phyloP scores from a whole-genome alignment of 1,140 invertebrate species.

The Lordiphosa mommai region DNA sequence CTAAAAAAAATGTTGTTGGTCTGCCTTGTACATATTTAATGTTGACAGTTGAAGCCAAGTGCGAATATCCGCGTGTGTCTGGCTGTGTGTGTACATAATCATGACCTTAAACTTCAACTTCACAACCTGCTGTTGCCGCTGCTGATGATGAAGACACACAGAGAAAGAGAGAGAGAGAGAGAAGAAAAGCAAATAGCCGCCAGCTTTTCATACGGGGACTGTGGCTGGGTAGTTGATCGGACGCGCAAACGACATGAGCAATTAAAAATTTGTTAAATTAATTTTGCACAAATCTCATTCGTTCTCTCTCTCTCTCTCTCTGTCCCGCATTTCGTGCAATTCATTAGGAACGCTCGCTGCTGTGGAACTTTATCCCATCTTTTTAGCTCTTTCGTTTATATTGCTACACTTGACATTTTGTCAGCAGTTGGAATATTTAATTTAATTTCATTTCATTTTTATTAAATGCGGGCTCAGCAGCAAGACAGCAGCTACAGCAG shows the following conservation, averaged over 20 bases:
- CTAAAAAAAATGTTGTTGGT: constrained; percentile 23
- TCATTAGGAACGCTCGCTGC: constrained; percentile 64
- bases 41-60: constrained; percentile 27
- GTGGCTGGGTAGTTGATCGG: constrained; percentile 2
- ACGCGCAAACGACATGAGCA: constrained; percentile 68
- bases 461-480: constrained; percentile 66
- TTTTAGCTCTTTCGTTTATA: constrained; percentile 52
- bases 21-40: constrained; percentile 51
- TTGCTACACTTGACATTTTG: constrained; percentile 77
- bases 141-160: constrained; percentile 31
- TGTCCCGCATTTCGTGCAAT: constrained; percentile 70
- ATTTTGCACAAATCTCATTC: constrained; percentile 54
- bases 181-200: constrained; percentile 39
- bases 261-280: constrained; percentile 77
- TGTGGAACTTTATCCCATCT: too few relatives aligned
- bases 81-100: constrained; percentile 34
- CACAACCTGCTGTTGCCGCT: constrained; percentile 14
- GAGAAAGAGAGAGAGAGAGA: constrained; percentile 23
- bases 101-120: constrained; percentile 71
- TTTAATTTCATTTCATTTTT: constrained; percentile 74
- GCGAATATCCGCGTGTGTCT: constrained; percentile 13
- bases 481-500: background rate
- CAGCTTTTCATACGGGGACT: background rate
- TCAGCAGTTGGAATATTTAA: constrained; percentile 66
- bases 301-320: background rate